Evolutionary conservation across 2,113 vertebrate genomes (phyloP), one percentile per base, ranked within the genome.

Genomic region (Chlorodrepanis virens): DNA sequence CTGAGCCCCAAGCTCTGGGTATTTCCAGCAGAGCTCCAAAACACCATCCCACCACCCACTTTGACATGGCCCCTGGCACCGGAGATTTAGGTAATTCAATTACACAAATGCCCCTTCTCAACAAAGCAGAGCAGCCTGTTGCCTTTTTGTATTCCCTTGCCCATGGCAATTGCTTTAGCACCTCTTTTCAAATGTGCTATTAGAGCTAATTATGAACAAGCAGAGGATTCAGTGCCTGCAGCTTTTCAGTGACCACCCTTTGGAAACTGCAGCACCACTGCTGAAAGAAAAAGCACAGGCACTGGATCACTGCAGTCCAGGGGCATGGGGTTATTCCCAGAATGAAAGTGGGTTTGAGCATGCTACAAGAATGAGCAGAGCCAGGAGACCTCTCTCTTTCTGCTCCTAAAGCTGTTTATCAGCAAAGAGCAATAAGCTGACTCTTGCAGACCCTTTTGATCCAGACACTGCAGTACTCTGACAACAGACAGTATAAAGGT

Each of bases 181-280:
- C 83, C 52, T 87, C 92, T 93, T 97, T 96, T 91, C 75, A 94
- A 90, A 83, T 4, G 37, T 60, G 88, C 68, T 92, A 90, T 96
- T 96, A 97, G 90, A 96, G 94, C 89, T 96, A 95, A 97, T 97
- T 96, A 97, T 24, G 57, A 88, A 78, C 75, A 82, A 83, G 64
- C 77, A 94, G 81, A 87, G 64, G 88, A 81, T 39, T 92, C 89
- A 70, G 69, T 31, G 83, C 77, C 85, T 71, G 82, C 70, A 77
- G 77, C 59, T 93, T 93, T 90, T 63, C 82, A n/a, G 76, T 35
- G 49, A 95, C 40, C 42, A 39, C 16, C 33, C 75, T 44, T 75
- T 50, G 45, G 76, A 86, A 89, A 70, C 14, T 7, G 64, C 54
- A 67, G 71, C 25, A 50, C 31, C 25, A 10, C 64, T 42, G 78